These are phyloP conservation scores for Neopelma chrysocephalum DNA, from an alignment of 2,797 vertebrate species.

Conservation along the genomic window DNA sequence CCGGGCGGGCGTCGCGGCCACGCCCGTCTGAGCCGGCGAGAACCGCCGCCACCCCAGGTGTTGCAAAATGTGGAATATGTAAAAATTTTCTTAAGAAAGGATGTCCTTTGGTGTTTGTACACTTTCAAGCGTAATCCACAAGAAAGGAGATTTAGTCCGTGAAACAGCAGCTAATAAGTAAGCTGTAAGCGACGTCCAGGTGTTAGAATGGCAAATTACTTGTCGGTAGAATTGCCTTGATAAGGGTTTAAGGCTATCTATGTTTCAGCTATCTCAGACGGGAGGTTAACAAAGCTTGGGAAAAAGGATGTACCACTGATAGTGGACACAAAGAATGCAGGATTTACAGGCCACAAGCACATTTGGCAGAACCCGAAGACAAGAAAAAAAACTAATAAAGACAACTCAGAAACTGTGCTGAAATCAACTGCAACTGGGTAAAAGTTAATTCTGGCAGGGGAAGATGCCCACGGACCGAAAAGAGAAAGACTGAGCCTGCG, in stretches of 20 bases:
- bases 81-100: neutral
- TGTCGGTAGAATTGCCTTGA: neutral
- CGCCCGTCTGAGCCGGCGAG: neutral
- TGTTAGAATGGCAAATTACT: neutral
- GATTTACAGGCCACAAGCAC: neutral
- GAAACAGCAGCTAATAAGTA: neutral
- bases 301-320: neutral
- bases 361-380: neutral
- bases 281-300: neutral
- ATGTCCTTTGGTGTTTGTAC: neutral
- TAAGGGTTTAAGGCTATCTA: neutral
- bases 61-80: accelerated
- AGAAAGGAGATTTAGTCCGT: neutral
- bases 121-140: neutral
- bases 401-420: neutral
- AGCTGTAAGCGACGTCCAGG: neutral
- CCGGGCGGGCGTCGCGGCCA: neutral
- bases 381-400: neutral
- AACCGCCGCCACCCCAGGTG: too few species aligned
- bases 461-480: neutral
- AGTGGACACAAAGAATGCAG: neutral
- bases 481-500: neutral
- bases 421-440: neutral
- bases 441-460: neutral
- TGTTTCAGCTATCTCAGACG: neutral